phyloP scores from a whole-genome alignment of 1,140 invertebrate species.

The Papilio dardanus region DNA sequence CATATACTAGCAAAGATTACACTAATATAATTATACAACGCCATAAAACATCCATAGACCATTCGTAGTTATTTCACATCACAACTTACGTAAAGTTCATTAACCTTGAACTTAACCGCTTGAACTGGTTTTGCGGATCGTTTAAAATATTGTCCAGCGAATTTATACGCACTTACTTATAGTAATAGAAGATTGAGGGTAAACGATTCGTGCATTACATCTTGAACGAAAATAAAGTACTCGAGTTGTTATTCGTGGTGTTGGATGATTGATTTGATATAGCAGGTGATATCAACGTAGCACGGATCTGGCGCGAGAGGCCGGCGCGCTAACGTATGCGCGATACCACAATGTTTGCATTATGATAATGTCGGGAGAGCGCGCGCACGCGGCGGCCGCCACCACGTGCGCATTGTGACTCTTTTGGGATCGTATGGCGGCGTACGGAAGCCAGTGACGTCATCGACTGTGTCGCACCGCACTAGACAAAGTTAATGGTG shows the following conservation, averaged over 20 bases:
- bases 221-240: conserved; percentile 41
- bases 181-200: not conserved
- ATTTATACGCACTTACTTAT: not conserved
- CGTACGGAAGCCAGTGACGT: conserved; percentile 40
- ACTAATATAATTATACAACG: not conserved
- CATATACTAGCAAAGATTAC: not conserved
- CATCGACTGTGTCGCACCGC: conserved; percentile 41
- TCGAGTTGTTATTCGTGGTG: conserved; percentile 32
- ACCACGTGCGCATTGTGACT: conserved; percentile 56
- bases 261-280: conserved; percentile 41
- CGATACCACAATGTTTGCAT: conserved; percentile 69
- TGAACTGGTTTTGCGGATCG: conserved; percentile 2
- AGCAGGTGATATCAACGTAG: conserved; percentile 51
- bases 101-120: conserved; percentile 22
- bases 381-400: conserved; percentile 54
- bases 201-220: conserved; percentile 39
- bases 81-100: conserved; percentile 9
- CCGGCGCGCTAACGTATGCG: conserved; percentile 57
- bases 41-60: not conserved
- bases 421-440: conserved; percentile 38
- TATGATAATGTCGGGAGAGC: conserved; percentile 59
- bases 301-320: conserved; percentile 51
- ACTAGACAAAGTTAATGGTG: conserved; percentile 51
- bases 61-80: conserved; percentile 1
- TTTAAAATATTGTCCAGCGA: not conserved